These are phyloP conservation scores for Anabas testudineus DNA, from an alignment of 2,797 vertebrate species.

Conservation along the genomic window DNA sequence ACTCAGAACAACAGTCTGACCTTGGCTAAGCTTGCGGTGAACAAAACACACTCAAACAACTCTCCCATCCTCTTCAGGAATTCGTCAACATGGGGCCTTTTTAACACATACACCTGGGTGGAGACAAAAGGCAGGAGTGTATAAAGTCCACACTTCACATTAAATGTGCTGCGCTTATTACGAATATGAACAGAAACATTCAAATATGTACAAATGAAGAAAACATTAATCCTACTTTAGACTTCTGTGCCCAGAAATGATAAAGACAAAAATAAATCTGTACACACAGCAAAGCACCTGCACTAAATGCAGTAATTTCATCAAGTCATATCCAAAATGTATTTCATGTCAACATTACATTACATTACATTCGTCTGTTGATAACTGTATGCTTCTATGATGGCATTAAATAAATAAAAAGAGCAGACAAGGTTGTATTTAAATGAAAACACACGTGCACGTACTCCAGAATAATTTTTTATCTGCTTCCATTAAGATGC, in stretches of 20 bases:
- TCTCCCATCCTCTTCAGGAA: conserved; percentile 97
- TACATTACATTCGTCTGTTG: background rate
- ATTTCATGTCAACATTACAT: too few species aligned
- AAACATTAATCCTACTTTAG: background rate
- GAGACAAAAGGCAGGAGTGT: background rate
- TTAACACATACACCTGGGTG: conserved; percentile 93
- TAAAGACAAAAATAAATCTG: background rate
- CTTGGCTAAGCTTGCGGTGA: conserved; percentile 98
- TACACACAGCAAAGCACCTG: background rate
- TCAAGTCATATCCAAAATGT: too few species aligned
- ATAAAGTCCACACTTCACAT: conserved; percentile 4
- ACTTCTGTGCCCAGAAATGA: background rate
- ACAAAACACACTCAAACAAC: conserved; percentile 96
- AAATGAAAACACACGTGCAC: background rate
- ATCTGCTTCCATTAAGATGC: conserved; percentile 59
- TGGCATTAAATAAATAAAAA: background rate
- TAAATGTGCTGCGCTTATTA: background rate
- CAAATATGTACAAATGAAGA: background rate
- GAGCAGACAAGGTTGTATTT: conserved; percentile 2
- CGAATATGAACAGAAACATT: background rate
- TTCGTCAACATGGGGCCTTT: conserved; percentile 95
- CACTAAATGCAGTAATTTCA: too few species aligned
- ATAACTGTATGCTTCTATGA: background rate
- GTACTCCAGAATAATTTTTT: background rate
- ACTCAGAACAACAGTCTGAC: conserved; percentile 75